Percentiles rank a stretch among this genome's conserved stretches.
phyloP scores from a whole-genome alignment of 2,888 invertebrate genomes.

The Trisateles emortualis region DNA sequence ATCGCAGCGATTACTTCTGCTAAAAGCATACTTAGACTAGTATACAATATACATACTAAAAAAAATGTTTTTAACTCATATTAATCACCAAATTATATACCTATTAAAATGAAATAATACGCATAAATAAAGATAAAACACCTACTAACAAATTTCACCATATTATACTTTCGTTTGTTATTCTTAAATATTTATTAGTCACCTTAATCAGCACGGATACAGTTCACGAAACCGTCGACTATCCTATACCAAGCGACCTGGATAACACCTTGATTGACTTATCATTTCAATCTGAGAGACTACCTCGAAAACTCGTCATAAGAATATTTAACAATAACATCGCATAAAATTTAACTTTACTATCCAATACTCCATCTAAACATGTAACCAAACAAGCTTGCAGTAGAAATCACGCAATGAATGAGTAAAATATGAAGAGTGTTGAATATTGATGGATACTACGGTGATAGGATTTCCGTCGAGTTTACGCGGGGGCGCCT shows the following conservation, averaged over 20 bases:
- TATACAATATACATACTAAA: too few species aligned
- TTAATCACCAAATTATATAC: too few species aligned
- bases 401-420: slow-evolving; percentile 6
- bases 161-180: not conserved
- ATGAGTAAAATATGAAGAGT: not conserved
- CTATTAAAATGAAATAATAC: too few species aligned
- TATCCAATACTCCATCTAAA: slow-evolving; percentile 11
- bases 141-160: not conserved
- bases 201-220: slow-evolving; percentile 37
- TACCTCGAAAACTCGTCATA: slow-evolving; percentile 17
- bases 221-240: slow-evolving; percentile 35
- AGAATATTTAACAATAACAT: not conserved
- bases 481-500: slow-evolving; percentile 68
- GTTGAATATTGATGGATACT: not conserved
- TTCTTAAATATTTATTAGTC: slow-evolving; percentile 8
- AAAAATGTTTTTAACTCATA: too few species aligned
- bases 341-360: not conserved
- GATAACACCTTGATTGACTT: slow-evolving; percentile 70
- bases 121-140: too few species aligned
- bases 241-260: slow-evolving; percentile 54
- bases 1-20: not conserved
- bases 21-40: too few species aligned
- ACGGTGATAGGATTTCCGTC: slow-evolving; percentile 8
- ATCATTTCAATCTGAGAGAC: slow-evolving; percentile 63
- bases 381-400: fast-evolving